Percentiles rank a stretch among this genome's conserved stretches.
Evolutionary conservation across 2,888 invertebrate genomes (phyloP).

Genomic region (Drosophila monieri): DNA sequence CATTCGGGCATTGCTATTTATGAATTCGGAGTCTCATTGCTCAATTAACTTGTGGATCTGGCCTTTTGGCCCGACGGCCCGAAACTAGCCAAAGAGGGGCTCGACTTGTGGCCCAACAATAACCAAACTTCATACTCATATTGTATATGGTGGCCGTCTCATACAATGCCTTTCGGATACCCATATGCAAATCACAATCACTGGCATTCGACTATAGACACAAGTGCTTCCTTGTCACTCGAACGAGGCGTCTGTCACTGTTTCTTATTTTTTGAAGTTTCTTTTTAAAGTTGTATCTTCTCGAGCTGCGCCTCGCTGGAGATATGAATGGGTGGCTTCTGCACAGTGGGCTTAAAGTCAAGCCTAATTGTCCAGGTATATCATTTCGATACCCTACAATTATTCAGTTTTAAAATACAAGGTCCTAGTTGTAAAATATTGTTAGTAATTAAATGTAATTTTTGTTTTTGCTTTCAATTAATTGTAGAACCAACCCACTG

Average conservation of each 20-base stretch:
- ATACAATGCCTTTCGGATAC: constrained; percentile 18
- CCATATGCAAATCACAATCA: constrained; percentile 32
- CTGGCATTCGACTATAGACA: constrained; percentile 31
- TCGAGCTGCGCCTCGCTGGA: constrained; percentile 59
- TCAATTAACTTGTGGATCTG: constrained; percentile 64
- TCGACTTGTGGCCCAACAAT: constrained; percentile 35
- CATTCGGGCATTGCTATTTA: constrained; percentile 38
- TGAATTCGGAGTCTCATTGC: constrained; percentile 54
- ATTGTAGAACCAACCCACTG: constrained; percentile 19
- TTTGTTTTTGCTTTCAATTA: background rate
- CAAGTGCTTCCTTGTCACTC: constrained; percentile 71
- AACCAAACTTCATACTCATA: constrained; percentile 12
- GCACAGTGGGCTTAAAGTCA: constrained; percentile 14
- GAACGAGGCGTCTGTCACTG: constrained; percentile 55
- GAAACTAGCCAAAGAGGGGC: constrained; percentile 30
- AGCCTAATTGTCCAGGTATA: too few relatives aligned
- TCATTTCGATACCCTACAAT: too few relatives aligned
- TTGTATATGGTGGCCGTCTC: constrained; percentile 3
- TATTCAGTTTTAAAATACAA: background rate
- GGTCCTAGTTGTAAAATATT: too few relatives aligned
- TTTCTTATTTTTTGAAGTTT: constrained; percentile 1
- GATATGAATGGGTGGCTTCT: constrained; percentile 13
- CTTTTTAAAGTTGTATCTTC: constrained; percentile 40
- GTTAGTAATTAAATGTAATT: background rate
- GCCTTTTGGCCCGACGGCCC: constrained; percentile 56